Base-by-base conservation (phyloP, 2,113 vertebrate genomes). In the Callipepla squamata region DNA sequence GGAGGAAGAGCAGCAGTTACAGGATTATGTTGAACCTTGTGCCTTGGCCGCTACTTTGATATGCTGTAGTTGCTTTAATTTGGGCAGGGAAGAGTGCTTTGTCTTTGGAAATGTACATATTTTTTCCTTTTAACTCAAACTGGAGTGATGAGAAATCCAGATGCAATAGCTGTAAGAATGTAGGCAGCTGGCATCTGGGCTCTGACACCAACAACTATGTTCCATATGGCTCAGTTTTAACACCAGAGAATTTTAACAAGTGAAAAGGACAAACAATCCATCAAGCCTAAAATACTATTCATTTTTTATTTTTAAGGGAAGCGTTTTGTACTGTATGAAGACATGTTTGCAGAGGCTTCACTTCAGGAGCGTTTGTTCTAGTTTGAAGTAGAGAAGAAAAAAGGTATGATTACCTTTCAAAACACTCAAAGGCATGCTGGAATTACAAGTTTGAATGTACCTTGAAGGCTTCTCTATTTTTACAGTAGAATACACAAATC, bases 121-220 rank as follows among this genome's bases (percentile, higher is more conserved):
- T 72, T 89, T 75, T 53, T 5, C 40, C 81, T 93, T 75, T 75
- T 38, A 67, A 83, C 69, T 80, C 72, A 73, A 63, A 66, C 8
- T 0, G 4, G 38, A 87, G 68, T 4, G 7, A 36, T 85, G 85
- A 91, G 58, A 36, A 85, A 92, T 96, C 89, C 92, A 95, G 94
- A 85, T 96, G 93, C 82, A 72, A 85, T 91, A 85, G 85, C 82
- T 90, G 4, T 47, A 80, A 80, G 85, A 94, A 80, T 68, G 93
- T 85, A 93, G 93, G 91, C 94, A 96, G 94, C 91, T 95, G 93
- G 92, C 96, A 92, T 91, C 94, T 95, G 89, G 92, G 91, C 81
- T 80, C 87, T 93, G 82, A 93, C 89, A 95, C 85, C 89, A 87
- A 44, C 87, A 92, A 78, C 91, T 93, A 32, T 72, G 59, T 91